Conservation (phyloP, 1,140 invertebrate species). For the Heliconius eleuchia region DNA sequence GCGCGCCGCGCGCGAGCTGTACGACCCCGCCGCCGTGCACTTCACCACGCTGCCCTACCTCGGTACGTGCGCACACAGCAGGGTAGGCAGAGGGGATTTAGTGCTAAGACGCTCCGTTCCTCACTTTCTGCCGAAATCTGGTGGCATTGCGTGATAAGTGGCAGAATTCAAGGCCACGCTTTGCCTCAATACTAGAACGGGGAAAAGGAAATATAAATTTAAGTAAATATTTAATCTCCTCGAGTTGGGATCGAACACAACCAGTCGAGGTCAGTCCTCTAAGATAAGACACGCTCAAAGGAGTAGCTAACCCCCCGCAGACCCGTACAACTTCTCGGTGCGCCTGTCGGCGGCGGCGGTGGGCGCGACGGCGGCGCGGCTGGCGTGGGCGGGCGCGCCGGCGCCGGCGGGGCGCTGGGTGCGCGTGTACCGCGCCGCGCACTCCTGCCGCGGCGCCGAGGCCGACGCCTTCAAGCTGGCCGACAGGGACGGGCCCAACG, state of each 20-base stretch:
- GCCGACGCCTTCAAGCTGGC: slow-evolving; percentile 92
- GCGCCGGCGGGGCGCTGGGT: slow-evolving; percentile 94
- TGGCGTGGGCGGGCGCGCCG: slow-evolving; percentile 91
- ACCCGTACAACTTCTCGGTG: slow-evolving; percentile 92
- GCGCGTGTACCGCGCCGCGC: slow-evolving; percentile 90
- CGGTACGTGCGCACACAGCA: slow-evolving; percentile 33
- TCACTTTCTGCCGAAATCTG: too few species aligned
- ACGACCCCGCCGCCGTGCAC: slow-evolving; percentile 56
- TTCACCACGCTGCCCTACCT: slow-evolving; percentile 65
- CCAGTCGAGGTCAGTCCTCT: too few species aligned
- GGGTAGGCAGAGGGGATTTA: too few species aligned
- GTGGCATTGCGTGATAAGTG: too few species aligned
- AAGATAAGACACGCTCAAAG: too few species aligned
- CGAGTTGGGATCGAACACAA: too few species aligned
- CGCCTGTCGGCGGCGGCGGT: slow-evolving; percentile 87
- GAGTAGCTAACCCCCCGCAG: slow-evolving; percentile 43
- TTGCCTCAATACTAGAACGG: too few species aligned
- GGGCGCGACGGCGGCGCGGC: slow-evolving; percentile 88
- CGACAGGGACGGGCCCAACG: slow-evolving; percentile 88
- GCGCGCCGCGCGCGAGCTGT: slow-evolving; percentile 53
- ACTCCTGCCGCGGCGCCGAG: slow-evolving; percentile 88
- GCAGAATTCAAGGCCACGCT: too few species aligned
- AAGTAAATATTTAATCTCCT: too few species aligned
- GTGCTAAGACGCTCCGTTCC: too few species aligned
- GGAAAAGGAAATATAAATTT: too few species aligned